Percentiles rank a stretch among this genome's conserved stretches.
These are phyloP conservation scores for Lineus longissimus DNA, from an alignment of 1,140 invertebrate species.

Conservation along the genomic window DNA sequence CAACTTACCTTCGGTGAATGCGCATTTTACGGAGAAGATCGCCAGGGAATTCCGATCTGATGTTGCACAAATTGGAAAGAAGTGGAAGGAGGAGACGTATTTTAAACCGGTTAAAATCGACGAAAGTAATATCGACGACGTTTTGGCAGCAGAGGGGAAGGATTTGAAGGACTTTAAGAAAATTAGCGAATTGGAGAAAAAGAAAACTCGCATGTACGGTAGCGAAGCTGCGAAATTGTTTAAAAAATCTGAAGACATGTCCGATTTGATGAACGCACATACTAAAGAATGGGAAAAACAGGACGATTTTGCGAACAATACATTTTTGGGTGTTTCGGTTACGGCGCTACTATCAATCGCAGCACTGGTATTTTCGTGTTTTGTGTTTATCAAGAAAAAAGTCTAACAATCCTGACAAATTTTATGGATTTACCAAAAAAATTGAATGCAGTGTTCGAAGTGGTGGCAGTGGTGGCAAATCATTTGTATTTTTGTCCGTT, in stretches of 20 bases:
- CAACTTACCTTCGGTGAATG: slow-evolving; percentile 4
- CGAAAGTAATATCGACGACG: slow-evolving; percentile 3
- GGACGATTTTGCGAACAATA: slow-evolving; percentile 3
- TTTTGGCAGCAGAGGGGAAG: slow-evolving; percentile 4
- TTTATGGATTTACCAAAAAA: too few species aligned
- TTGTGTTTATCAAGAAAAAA: slow-evolving; percentile 5
- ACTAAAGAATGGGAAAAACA: background rate
- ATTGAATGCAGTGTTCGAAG: too few species aligned
- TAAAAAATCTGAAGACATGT: slow-evolving; percentile 6
- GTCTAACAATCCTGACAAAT: too few species aligned
- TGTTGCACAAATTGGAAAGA: slow-evolving; percentile 1
- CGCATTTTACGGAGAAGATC: slow-evolving; percentile 4
- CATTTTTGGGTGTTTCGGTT: background rate
- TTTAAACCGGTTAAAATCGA: slow-evolving; percentile 8
- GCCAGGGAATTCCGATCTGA: slow-evolving; percentile 4
- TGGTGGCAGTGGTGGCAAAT: too few species aligned
- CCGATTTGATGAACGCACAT: slow-evolving; percentile 4
- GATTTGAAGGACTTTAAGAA: slow-evolving; percentile 7
- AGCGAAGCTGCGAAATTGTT: slow-evolving; percentile 8
- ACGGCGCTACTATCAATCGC: background rate
- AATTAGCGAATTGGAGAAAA: slow-evolving; percentile 2
- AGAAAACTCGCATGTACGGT: slow-evolving; percentile 4
- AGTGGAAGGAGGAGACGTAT: slow-evolving; percentile 7
- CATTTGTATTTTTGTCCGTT: too few species aligned
- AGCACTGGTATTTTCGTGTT: slow-evolving; percentile 2